A percentile compares a stretch with the other conserved stretches of the same genome.
phyloP scores from a whole-genome alignment of 2,797 vertebrate genomes.

The Mus minutoides region DNA sequence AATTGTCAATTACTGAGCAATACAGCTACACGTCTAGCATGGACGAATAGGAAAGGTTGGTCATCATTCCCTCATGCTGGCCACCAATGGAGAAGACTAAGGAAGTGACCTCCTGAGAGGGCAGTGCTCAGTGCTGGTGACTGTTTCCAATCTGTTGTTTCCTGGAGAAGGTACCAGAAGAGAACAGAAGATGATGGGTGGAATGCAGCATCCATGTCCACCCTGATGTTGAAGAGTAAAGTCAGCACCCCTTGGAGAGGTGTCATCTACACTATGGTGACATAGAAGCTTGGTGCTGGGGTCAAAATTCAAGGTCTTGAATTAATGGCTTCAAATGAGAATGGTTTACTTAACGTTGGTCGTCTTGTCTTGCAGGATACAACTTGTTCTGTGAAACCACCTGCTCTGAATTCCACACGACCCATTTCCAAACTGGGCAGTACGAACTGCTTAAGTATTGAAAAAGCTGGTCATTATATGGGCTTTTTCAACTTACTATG shows the following conservation, averaged over 20 bases:
- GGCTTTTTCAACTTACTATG: not conserved
- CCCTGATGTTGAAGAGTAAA: not conserved
- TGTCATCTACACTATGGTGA: not conserved
- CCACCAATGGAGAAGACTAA: not conserved
- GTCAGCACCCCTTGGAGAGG: not conserved
- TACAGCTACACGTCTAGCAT: not conserved
- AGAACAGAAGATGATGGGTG: not conserved
- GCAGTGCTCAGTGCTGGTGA: rapidly evolving
- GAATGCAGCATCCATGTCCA: not conserved
- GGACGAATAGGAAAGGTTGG: not conserved
- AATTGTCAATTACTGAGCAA: not conserved
- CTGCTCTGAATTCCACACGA: not conserved
- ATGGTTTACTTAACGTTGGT: not conserved
- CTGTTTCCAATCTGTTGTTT: not conserved
- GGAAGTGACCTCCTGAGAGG: not conserved
- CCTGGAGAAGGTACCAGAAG: not conserved
- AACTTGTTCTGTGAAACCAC: not conserved
- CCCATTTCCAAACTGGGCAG: not conserved
- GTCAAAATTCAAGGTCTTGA: not conserved
- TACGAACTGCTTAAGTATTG: not conserved
- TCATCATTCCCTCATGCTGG: not conserved
- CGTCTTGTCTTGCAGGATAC: not conserved
- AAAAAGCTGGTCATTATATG: not conserved
- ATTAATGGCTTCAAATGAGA: not conserved
- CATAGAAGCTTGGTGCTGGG: not conserved